A percentile compares a stretch with the other conserved stretches of the same genome.
Conservation (phyloP, 2,113 vertebrate species). For the Genyomyrus donnyi region DNA sequence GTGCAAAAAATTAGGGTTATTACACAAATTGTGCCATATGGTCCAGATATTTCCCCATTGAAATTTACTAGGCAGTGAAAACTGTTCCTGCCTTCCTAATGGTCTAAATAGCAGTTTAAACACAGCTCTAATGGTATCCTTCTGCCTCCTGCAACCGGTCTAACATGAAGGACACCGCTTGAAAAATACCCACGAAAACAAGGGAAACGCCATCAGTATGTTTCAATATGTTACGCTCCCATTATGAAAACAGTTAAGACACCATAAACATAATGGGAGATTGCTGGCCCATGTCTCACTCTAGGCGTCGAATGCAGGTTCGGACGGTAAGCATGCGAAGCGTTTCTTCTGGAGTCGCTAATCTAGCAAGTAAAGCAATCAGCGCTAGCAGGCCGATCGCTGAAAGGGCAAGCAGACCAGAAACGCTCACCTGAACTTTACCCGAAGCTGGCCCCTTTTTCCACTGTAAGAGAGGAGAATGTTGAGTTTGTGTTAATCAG, state of each 20-base stretch:
- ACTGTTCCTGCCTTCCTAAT: constrained; percentile 99
- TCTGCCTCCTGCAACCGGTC: constrained; percentile 99
- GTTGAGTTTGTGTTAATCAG: neutral
- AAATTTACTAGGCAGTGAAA: constrained; percentile 99
- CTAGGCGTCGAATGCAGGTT: constrained; percentile 40
- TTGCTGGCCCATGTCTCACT: constrained; percentile 44
- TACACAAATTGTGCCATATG: constrained; percentile 99
- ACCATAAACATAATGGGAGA: constrained; percentile 77
- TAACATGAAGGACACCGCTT: constrained; percentile 99
- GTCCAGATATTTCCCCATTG: constrained; percentile 99
- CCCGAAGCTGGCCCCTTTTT: neutral
- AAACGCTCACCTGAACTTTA: neutral
- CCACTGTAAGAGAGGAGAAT: neutral
- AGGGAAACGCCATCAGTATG: constrained; percentile 81
- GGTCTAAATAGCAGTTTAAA: constrained; percentile 99
- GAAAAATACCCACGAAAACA: constrained; percentile 82
- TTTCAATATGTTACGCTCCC: constrained; percentile 99
- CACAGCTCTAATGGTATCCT: constrained; percentile 99
- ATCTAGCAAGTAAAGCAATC: constrained; percentile 18
- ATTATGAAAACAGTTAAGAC: constrained; percentile 95
- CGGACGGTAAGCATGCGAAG: constrained; percentile 22
- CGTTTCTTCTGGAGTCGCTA: constrained; percentile 22
- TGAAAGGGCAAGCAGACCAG: constrained; percentile 26
- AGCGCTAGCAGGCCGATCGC: constrained; percentile 24
- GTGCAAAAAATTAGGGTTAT: constrained; percentile 99